A percentile compares a stretch with the other conserved stretches of the same genome.
Evolutionary conservation across 2,113 vertebrate species (phyloP).

Genomic region (Anseranas semipalmata): DNA sequence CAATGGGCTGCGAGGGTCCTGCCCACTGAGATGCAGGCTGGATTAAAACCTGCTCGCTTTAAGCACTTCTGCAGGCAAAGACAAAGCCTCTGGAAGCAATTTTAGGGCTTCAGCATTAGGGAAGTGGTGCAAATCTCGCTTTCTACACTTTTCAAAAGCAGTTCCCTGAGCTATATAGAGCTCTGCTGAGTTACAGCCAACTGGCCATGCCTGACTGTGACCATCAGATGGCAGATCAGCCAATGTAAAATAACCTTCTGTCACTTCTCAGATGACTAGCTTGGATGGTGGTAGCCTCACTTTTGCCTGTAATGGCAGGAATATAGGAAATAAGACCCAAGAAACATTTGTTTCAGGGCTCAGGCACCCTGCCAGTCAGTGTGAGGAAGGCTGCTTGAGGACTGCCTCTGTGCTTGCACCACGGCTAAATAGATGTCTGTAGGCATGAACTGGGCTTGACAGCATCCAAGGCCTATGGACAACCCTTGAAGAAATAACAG

Average conservation of each 20-base stretch:
- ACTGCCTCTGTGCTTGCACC: neutral
- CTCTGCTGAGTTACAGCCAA: neutral
- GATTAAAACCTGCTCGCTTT: neutral
- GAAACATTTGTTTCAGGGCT: neutral
- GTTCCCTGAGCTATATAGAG: neutral
- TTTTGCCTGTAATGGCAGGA: neutral
- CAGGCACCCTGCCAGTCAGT: neutral
- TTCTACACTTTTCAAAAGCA: neutral
- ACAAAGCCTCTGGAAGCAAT: neutral
- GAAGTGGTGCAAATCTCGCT: neutral
- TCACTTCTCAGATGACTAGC: neutral
- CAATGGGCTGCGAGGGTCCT: neutral
- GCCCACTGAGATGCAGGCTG: neutral
- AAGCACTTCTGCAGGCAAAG: neutral
- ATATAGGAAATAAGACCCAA: neutral
- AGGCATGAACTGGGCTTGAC: neutral
- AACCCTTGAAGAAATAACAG: neutral
- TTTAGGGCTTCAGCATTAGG: neutral
- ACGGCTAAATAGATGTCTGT: neutral
- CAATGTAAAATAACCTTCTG: neutral
- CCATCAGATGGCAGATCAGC: conserved; percentile 20
- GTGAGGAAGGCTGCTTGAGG: neutral
- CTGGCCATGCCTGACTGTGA: neutral
- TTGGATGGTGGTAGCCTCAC: fast-evolving
- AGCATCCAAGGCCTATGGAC: neutral